These are phyloP conservation scores for Tragelaphus strepsiceros DNA, from an alignment of 2,113 vertebrate genomes.

Conservation along the genomic window DNA sequence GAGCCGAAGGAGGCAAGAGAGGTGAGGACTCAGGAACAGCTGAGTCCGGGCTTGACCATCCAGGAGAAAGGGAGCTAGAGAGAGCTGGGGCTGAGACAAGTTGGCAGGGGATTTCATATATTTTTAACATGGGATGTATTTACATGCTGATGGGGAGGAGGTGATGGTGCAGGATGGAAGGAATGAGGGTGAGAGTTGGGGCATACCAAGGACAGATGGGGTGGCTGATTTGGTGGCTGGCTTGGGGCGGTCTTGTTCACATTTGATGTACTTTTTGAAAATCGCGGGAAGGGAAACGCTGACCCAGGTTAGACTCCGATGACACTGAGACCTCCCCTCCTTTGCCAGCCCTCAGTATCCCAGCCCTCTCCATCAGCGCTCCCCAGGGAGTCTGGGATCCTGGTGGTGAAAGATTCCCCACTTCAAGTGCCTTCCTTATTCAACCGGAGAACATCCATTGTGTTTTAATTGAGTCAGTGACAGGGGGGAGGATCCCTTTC, in stretches of 20 bases:
- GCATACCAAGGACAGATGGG: not conserved
- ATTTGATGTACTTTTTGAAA: not conserved
- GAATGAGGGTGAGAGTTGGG: not conserved
- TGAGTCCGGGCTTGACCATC: not conserved
- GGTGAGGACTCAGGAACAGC: not conserved
- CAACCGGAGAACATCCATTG: not conserved
- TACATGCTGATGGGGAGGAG: not conserved
- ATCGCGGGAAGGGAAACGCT: not conserved
- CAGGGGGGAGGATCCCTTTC: not conserved
- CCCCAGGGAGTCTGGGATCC: not conserved
- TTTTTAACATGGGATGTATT: not conserved
- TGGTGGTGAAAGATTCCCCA: not conserved
- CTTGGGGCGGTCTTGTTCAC: not conserved
- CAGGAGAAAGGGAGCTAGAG: not conserved
- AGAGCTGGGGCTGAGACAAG: not conserved
- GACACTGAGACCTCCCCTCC: not conserved
- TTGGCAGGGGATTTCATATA: not conserved
- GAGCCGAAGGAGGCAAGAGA: not conserved
- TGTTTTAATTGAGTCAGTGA: not conserved
- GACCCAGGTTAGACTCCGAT: not conserved
- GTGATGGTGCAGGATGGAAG: not conserved
- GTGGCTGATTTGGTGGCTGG: not conserved
- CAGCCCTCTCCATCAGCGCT: no score
- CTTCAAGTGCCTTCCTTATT: not conserved
- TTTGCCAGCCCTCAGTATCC: rapidly evolving